phyloP scores from a whole-genome alignment of 2,113 vertebrate genomes.

The Polyodon spathula region DNA sequence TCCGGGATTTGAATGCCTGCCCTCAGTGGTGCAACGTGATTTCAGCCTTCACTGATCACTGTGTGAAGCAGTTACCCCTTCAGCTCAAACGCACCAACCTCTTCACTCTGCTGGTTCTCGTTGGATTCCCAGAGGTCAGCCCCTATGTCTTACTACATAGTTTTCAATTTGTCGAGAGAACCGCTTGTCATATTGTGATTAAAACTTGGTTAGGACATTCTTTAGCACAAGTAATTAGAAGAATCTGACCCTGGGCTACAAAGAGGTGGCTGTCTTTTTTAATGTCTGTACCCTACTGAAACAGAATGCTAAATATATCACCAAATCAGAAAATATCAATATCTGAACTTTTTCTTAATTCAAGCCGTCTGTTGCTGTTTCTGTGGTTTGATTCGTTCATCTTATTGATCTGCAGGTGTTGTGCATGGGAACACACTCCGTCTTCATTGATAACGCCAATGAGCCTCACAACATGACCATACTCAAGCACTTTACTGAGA shows the following conservation, averaged over 20 bases:
- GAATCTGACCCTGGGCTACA: no score
- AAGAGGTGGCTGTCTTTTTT: no score
- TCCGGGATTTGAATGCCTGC: constrained; percentile 72
- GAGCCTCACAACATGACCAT: constrained; percentile 87
- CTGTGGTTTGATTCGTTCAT: neutral
- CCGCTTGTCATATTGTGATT: no score
- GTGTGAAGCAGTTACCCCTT: constrained; percentile 79
- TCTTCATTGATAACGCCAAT: constrained; percentile 92
- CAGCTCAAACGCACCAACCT: constrained; percentile 88
- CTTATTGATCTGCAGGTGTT: constrained; percentile 61
- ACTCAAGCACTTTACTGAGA: constrained; percentile 93
- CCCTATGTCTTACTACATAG: neutral
- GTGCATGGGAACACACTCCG: constrained; percentile 85
- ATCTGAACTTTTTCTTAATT: neutral
- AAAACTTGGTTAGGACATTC: no score
- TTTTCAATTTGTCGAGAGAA: no score
- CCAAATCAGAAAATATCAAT: neutral
- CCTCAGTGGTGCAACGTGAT: constrained; percentile 74
- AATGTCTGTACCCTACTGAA: no score
- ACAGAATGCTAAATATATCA: no score
- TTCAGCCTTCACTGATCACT: constrained; percentile 81
- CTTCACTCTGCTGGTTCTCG: constrained; percentile 87
- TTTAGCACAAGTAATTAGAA: no score
- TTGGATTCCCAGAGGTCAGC: constrained; percentile 88
- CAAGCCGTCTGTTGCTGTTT: neutral